A percentile compares a stretch with the other conserved stretches of the same genome.
These are phyloP conservation scores for Styela clava DNA, from an alignment of 23 tunicate species.

Conservation along the genomic window DNA sequence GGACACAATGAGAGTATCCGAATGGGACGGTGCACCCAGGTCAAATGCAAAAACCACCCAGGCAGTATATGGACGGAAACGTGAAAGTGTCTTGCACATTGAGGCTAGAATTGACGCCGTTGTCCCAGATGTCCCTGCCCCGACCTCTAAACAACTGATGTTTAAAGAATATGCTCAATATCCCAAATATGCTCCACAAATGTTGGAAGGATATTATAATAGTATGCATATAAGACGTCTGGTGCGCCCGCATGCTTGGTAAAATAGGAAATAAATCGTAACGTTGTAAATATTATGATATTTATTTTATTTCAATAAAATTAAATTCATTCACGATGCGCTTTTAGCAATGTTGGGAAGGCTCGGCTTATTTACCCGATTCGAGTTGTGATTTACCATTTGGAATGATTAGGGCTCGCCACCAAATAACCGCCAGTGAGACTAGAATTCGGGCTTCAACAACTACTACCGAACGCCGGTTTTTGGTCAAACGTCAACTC, in stretches of 20 bases:
- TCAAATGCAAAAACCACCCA: slow-evolving; percentile 49
- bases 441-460: no score
- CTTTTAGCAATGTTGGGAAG: no score
- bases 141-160: slow-evolving; percentile 72
- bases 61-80: slow-evolving; percentile 56
- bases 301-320: no score
- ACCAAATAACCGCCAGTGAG: no score
- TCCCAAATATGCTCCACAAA: slow-evolving; percentile 92
- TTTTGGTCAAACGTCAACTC: no score
- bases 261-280: neutral
- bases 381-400: no score
- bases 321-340: no score
- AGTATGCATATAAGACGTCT: slow-evolving; percentile 35
- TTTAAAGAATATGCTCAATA: slow-evolving; percentile 80
- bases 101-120: slow-evolving; percentile 42
- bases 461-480: no score
- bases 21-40: slow-evolving; percentile 80
- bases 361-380: neutral
- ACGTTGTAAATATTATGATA: neutral
- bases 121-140: slow-evolving; percentile 55
- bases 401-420: no score
- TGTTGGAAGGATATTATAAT: slow-evolving; percentile 67
- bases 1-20: slow-evolving; percentile 41
- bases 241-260: slow-evolving; percentile 51
- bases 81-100: slow-evolving; percentile 35